Conservation (phyloP, 1,140 invertebrate genomes). For the Grapholita molesta region DNA sequence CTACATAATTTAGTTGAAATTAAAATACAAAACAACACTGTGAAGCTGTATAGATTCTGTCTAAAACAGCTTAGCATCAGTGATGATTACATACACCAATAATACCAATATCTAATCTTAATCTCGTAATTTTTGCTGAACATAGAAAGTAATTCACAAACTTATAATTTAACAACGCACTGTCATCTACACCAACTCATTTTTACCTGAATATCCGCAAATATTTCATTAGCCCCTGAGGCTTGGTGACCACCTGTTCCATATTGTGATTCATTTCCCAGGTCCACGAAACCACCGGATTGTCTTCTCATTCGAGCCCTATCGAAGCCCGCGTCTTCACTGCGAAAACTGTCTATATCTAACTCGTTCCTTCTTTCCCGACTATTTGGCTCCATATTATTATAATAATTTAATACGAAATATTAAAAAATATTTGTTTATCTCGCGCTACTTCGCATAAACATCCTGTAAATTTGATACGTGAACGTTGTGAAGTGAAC, state of each 20-base stretch:
- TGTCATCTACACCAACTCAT: no score
- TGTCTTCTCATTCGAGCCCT: conserved; percentile 68
- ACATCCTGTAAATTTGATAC: background rate
- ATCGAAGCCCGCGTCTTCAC: conserved; percentile 60
- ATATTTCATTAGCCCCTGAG: conserved; percentile 92
- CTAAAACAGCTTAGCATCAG: no score
- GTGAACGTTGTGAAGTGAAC: background rate
- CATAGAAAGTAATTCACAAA: background rate
- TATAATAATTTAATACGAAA: conserved; percentile 13
- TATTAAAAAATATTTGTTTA: conserved; percentile 17
- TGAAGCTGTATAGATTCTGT: no score
- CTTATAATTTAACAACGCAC: no score
- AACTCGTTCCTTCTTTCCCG: conserved; percentile 55
- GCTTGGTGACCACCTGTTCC: conserved; percentile 88
- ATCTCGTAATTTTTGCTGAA: background rate
- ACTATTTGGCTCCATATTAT: conserved; percentile 61
- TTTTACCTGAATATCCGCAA: conserved; percentile 92
- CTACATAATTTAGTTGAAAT: no score
- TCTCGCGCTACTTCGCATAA: background rate
- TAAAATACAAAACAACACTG: no score
- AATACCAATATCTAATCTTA: background rate
- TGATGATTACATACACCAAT: no score
- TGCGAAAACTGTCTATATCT: conserved; percentile 65
- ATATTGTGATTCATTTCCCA: conserved; percentile 86
- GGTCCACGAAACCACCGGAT: conserved; percentile 83